Evolutionary conservation across 2,888 invertebrate species (phyloP).

Genomic region (Linnaemya tessellans): DNA sequence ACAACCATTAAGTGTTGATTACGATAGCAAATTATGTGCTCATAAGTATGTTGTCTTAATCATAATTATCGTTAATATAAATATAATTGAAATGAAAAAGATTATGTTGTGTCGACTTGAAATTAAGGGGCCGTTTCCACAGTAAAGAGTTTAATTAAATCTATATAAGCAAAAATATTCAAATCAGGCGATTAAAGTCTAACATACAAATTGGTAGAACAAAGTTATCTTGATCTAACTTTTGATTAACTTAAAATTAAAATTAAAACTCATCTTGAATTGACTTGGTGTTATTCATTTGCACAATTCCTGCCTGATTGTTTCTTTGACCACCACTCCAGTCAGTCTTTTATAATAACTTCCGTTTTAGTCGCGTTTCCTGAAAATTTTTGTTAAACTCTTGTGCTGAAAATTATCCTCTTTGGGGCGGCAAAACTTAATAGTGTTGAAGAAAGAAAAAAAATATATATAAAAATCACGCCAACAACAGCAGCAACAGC

Average conservation of each 20-base stretch:
- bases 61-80: conserved; percentile 48
- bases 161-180: background rate
- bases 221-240: too few relatives aligned
- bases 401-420: background rate
- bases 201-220: too few relatives aligned
- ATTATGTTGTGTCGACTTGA: background rate
- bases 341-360: background rate
- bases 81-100: conserved; percentile 27
- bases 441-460: background rate
- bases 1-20: conserved; percentile 62
- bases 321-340: too few relatives aligned
- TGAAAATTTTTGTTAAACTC: conserved; percentile 8
- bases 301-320: too few relatives aligned
- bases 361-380: background rate
- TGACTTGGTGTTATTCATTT: too few relatives aligned
- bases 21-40: conserved; percentile 43
- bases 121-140: conserved; percentile 9
- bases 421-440: conserved; percentile 3
- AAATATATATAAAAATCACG: background rate
- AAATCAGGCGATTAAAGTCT: too few relatives aligned
- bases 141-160: background rate
- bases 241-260: too few relatives aligned
- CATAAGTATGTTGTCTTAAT: conserved; percentile 47
- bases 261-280: too few relatives aligned
- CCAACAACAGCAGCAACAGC: conserved; percentile 12